These are phyloP conservation scores for Drosophila yooni DNA, from an alignment of 2,888 invertebrate genomes.

Conservation along the genomic window DNA sequence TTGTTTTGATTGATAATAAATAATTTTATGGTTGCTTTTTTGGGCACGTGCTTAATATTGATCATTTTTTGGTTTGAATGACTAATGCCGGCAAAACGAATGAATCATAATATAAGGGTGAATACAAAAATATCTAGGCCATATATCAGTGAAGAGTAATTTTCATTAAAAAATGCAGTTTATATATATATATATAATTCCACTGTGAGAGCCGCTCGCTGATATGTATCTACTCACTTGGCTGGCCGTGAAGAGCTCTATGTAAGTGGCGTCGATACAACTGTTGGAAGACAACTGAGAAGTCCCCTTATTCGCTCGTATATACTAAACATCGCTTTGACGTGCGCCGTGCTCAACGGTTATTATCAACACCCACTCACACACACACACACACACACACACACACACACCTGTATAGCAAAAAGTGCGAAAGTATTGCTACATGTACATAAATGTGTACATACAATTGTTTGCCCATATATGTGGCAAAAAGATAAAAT, in stretches of 20 bases:
- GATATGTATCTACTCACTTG: conserved; percentile 52
- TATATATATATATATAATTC: conserved; percentile 2
- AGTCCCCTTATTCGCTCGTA: conserved; percentile 14
- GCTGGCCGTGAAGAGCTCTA: conserved; percentile 27
- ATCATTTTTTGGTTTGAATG: conserved; percentile 16
- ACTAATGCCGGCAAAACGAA: conserved; percentile 39
- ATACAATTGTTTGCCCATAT: conserved; percentile 14
- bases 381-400: background rate
- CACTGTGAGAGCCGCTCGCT: conserved; percentile 6
- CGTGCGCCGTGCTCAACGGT: conserved; percentile 39
- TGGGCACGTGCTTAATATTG: background rate
- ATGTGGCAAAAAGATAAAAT: conserved; percentile 43
- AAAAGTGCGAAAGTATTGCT: conserved; percentile 1
- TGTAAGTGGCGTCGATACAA: conserved; percentile 52
- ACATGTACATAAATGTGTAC: conserved; percentile 1
- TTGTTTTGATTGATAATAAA: background rate
- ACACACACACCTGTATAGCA: background rate
- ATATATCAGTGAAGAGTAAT: background rate
- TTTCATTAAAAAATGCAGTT: background rate
- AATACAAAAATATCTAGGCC: background rate
- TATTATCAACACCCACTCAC: conserved; percentile 39
- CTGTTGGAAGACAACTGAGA: conserved; percentile 66
- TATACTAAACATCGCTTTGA: conserved; percentile 43
- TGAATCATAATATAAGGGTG: conserved; percentile 10
- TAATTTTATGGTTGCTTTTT: background rate